Percentiles rank a stretch among this genome's conserved stretches.
Evolutionary conservation across 1,140 invertebrate genomes (phyloP).

Genomic region (Drosophila guanche): DNA sequence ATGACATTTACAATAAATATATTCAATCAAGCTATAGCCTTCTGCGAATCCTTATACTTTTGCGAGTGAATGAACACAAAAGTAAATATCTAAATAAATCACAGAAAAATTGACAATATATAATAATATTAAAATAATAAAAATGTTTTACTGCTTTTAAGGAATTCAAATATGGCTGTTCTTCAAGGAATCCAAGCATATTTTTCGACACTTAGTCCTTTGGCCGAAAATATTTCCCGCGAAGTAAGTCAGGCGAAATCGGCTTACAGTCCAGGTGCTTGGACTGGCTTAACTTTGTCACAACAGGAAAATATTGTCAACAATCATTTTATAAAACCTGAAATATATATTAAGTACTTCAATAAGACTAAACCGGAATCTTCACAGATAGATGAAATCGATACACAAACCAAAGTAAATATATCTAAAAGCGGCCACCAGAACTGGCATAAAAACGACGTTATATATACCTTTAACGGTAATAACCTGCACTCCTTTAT

Average conservation of each 20-base stretch:
- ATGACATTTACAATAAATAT: too few species aligned
- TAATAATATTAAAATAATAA: neutral
- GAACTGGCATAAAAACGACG: constrained; percentile 10
- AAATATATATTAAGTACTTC: constrained; percentile 57
- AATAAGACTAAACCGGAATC: constrained; percentile 1
- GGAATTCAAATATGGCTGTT: constrained; percentile 37
- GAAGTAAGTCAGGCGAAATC: constrained; percentile 58
- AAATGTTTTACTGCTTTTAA: constrained; percentile 7
- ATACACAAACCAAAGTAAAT: constrained; percentile 8
- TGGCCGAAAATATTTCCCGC: constrained; percentile 60
- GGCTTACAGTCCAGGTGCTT: constrained; percentile 42
- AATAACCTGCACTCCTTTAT: constrained; percentile 50
- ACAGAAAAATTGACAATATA: neutral
- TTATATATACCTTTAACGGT: constrained; percentile 51
- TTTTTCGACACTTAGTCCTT: constrained; percentile 66
- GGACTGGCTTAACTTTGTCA: constrained; percentile 39
- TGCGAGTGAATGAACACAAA: too few species aligned
- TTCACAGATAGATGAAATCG: too few species aligned
- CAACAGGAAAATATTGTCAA: constrained; percentile 66
- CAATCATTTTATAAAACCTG: constrained; percentile 60
- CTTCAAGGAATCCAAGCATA: constrained; percentile 40
- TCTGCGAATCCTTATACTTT: too few species aligned
- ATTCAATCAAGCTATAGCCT: too few species aligned
- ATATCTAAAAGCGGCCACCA: neutral
- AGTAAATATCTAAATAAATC: too few species aligned